Base-by-base conservation (phyloP, 2,888 invertebrate species). In the Eupelmus urozonus region DNA sequence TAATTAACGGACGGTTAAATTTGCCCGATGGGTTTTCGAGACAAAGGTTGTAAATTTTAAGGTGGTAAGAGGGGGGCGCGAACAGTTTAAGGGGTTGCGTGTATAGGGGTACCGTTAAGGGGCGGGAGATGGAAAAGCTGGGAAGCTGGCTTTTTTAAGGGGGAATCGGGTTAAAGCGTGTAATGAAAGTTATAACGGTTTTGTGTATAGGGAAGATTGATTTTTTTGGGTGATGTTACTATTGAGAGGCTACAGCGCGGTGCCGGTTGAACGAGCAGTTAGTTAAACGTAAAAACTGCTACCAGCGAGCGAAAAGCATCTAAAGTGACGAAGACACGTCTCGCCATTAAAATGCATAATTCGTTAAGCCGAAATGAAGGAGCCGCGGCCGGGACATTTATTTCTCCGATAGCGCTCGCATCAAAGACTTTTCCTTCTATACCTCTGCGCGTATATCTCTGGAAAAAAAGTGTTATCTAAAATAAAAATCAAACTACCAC, bases 1-100 rank as follows among this genome's bases (percentile, higher is more conserved):
- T 73, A 72, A 76, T 79, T 79, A 76, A 76, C 72, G n/a, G 60
- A 70, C 65, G 23, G 62, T 76, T n/a, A 55, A 69, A 63, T 69
- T 70, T 76, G 9, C 4, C 3, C 34, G 3, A 5, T 34, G 3
- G 3, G 3, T 34, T 34, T 34, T 34, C 34, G 3, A 34, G 71
- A 67, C 45, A 60, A 51, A 53, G 62, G 27, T 45, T 45, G 63
- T 73, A 73, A 53, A 73, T 73, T 71, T 57, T 71, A 42, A 34
- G 45, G 49, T 27, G 45, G 42, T 45, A n/a, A n/a, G n/a, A 34
- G 18, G 55, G 13, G 40, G n/a, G 20, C n/a, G n/a, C n/a, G n/a
- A n/a, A n/a, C n/a, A n/a, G n/a, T n/a, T n/a, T n/a, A n/a, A 34
- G 34, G 9, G 34, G 9, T 3, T 5, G 34, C 34, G 34, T 25